Percentiles rank a stretch among this genome's conserved stretches.
Conservation (phyloP, 2,797 vertebrate species). For the Fringilla coelebs region DNA sequence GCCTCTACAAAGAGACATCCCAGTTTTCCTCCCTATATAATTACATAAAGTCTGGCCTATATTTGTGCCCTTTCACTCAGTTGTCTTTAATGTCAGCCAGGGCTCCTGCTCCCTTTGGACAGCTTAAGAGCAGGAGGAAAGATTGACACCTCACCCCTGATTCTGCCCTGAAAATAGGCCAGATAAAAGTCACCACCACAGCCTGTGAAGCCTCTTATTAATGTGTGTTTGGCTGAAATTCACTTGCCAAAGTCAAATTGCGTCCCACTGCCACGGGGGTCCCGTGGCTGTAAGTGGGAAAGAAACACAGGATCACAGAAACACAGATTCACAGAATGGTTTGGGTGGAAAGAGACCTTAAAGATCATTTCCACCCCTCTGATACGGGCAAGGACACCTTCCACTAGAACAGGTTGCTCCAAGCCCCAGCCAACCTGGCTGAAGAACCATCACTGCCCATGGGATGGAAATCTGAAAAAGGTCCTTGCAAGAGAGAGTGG, state of each 20-base stretch:
- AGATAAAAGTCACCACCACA: not conserved
- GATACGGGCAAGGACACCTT: not conserved
- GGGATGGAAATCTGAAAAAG: not conserved
- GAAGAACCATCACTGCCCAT: not conserved
- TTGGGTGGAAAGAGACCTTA: not conserved
- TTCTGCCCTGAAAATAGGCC: not conserved
- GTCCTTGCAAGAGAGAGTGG: not conserved
- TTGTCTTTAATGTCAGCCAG: not conserved
- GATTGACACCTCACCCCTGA: not conserved
- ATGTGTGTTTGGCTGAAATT: not conserved
- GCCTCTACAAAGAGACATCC: constrained; percentile 52
- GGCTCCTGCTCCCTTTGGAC: not conserved
- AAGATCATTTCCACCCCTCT: not conserved
- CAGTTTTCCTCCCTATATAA: constrained; percentile 44
- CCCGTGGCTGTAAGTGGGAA: not conserved
- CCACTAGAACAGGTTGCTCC: not conserved
- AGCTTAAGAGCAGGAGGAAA: not conserved
- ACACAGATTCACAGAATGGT: not conserved
- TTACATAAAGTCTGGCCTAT: constrained; percentile 59
- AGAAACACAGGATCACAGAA: not conserved
- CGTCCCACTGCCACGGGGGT: rapidly evolving
- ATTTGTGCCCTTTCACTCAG: not conserved
- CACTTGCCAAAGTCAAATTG: not conserved
- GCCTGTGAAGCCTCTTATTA: not conserved
- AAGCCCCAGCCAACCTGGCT: not conserved